Evolutionary conservation across 2,797 vertebrate species (phyloP).

Genomic region (Ceryle rudis): DNA sequence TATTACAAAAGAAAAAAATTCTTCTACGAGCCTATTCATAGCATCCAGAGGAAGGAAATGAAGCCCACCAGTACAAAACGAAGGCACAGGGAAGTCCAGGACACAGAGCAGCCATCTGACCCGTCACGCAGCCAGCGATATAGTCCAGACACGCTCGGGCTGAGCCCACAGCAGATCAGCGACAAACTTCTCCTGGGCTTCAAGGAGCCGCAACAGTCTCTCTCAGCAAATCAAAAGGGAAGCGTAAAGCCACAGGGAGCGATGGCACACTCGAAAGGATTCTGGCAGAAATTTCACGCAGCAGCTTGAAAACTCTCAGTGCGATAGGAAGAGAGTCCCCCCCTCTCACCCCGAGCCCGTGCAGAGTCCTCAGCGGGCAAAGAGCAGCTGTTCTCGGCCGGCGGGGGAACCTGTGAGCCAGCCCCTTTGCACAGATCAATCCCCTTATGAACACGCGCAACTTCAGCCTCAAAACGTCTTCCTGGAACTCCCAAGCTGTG

Average conservation of each 20-base stretch:
- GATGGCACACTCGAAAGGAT: slow-evolving; percentile 28
- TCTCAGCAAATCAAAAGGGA: slow-evolving; percentile 19
- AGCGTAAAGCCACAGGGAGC: slow-evolving; percentile 11
- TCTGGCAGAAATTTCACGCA: slow-evolving; percentile 68
- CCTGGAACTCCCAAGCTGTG: background rate
- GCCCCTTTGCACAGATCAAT: slow-evolving; percentile 10
- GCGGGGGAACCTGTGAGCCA: background rate
- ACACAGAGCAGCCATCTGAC: background rate
- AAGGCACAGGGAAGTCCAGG: background rate
- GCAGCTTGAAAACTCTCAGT: slow-evolving; percentile 70
- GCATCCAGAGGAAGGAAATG: background rate
- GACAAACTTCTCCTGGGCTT: background rate
- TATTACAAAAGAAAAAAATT: background rate
- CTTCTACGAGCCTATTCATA: background rate
- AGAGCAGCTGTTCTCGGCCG: slow-evolving; percentile 56
- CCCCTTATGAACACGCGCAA: background rate
- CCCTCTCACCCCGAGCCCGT: slow-evolving; percentile 10
- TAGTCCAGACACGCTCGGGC: slow-evolving; percentile 61
- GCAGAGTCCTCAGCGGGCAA: background rate
- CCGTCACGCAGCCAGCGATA: slow-evolving; percentile 20
- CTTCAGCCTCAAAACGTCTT: background rate
- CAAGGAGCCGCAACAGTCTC: slow-evolving; percentile 24
- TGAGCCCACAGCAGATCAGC: slow-evolving; percentile 39
- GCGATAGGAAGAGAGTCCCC: slow-evolving; percentile 49
- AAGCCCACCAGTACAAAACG: background rate